Percentiles rank a stretch among this genome's conserved stretches.
Conservation (phyloP, 1,140 invertebrate genomes). For the Oryctes rhinoceros region DNA sequence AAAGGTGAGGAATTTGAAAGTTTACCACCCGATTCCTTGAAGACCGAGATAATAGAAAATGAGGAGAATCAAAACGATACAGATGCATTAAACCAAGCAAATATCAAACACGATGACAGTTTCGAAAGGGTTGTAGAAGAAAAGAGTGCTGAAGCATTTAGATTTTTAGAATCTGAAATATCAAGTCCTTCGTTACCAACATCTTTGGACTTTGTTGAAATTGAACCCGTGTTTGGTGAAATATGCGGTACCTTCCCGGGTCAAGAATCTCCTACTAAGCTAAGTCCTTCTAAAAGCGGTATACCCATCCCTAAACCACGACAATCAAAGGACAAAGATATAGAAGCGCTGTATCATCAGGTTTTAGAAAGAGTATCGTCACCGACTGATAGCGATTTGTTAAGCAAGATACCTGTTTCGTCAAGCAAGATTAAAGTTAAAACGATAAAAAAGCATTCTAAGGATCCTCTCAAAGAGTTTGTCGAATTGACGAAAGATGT, state of each 20-base stretch:
- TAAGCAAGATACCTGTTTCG: constrained; percentile 57
- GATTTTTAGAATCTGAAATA: constrained; percentile 58
- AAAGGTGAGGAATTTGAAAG: constrained; percentile 20
- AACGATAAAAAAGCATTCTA: constrained; percentile 62
- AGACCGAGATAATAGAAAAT: constrained; percentile 52
- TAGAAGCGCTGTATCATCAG: constrained; percentile 36
- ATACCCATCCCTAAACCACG: constrained; percentile 53
- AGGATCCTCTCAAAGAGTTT: constrained; percentile 60
- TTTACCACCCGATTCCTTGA: neutral
- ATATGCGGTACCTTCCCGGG: constrained; percentile 27
- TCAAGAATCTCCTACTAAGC: constrained; percentile 44
- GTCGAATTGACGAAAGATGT: constrained; percentile 58
- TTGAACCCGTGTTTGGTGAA: neutral
- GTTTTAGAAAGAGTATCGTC: constrained; percentile 43
- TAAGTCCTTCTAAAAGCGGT: constrained; percentile 45
- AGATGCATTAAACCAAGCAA: constrained; percentile 42
- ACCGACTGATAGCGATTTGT: constrained; percentile 51
- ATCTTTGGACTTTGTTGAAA: constrained; percentile 29
- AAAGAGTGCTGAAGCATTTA: constrained; percentile 59
- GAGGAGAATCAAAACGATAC: constrained; percentile 46
- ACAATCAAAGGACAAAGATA: constrained; percentile 46
- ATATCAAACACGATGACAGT: constrained; percentile 17
- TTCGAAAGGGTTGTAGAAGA: constrained; percentile 47
- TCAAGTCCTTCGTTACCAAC: constrained; percentile 51
- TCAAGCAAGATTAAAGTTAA: constrained; percentile 58